A percentile compares a stretch with the other conserved stretches of the same genome.
Evolutionary conservation across 2,888 invertebrate species (phyloP).

Genomic region (Euproctis similis): DNA sequence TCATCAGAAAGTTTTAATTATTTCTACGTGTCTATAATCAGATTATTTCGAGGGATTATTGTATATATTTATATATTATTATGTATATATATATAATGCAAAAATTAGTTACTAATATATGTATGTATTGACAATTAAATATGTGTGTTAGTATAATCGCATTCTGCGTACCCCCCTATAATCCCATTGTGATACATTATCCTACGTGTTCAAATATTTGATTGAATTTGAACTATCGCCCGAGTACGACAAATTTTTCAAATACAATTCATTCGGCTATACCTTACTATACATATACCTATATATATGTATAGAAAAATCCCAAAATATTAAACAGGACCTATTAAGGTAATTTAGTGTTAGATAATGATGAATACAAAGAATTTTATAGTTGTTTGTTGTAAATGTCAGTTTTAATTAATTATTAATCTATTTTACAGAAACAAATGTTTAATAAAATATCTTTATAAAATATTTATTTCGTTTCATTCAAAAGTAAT

Average conservation of each 20-base stretch:
- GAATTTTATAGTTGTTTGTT: constrained; percentile 75
- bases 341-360: constrained; percentile 62
- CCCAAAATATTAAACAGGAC: constrained; percentile 54
- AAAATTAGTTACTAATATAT: constrained; percentile 33
- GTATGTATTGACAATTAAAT: constrained; percentile 37
- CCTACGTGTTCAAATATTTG: constrained; percentile 54
- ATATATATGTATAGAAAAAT: too few relatives aligned
- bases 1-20: too few relatives aligned
- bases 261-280: constrained; percentile 34
- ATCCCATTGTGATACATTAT: constrained; percentile 58
- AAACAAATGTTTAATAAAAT: constrained; percentile 74
- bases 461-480: constrained; percentile 67
- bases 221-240: constrained; percentile 33
- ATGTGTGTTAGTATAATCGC: constrained; percentile 34
- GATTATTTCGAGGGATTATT: too few relatives aligned
- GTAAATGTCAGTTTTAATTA: constrained; percentile 75
- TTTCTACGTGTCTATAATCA: too few relatives aligned
- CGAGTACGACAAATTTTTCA: constrained; percentile 30
- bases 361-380: constrained; percentile 62
- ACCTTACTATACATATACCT: too few relatives aligned
- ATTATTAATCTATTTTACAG: constrained; percentile 74
- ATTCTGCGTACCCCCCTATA: constrained; percentile 43
- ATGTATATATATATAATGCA: too few relatives aligned
- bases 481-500: too few relatives aligned
- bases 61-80: too few relatives aligned